These are phyloP conservation scores for Rhynchopsitta pachyrhyncha DNA, from an alignment of 2,113 vertebrate genomes.

Conservation along the genomic window DNA sequence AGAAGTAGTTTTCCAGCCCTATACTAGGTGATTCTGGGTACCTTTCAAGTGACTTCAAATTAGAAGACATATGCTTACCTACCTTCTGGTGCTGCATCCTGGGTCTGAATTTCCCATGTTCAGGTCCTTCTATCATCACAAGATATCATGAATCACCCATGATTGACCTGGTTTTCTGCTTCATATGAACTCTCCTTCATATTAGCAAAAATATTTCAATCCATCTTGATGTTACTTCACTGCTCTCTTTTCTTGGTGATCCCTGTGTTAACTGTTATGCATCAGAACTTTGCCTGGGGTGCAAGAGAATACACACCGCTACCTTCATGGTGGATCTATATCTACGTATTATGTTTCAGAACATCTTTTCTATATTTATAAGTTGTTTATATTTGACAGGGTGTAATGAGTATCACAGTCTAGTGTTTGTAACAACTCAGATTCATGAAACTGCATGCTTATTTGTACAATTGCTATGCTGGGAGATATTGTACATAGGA, in stretches of 20 bases:
- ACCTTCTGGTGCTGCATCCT: background rate
- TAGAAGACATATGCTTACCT: background rate
- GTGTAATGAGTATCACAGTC: background rate
- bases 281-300: background rate
- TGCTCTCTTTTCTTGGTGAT: background rate
- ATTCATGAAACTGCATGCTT: background rate
- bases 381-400: background rate
- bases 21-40: background rate
- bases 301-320: background rate
- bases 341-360: background rate
- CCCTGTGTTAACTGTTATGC: accelerated
- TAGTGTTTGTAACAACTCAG: background rate
- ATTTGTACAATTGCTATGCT: background rate
- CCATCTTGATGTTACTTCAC: background rate
- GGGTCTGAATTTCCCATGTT: background rate
- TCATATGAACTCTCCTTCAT: background rate
- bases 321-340: background rate
- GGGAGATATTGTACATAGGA: constrained; percentile 33
- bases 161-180: background rate
- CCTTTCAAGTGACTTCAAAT: background rate
- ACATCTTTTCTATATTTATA: background rate
- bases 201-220: background rate
- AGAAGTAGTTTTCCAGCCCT: background rate
- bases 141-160: background rate
- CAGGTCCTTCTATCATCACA: background rate